Percentiles rank a stretch among this genome's conserved stretches.
phyloP scores from a whole-genome alignment of 1,140 invertebrate genomes.

The Drosophila bocqueti region DNA sequence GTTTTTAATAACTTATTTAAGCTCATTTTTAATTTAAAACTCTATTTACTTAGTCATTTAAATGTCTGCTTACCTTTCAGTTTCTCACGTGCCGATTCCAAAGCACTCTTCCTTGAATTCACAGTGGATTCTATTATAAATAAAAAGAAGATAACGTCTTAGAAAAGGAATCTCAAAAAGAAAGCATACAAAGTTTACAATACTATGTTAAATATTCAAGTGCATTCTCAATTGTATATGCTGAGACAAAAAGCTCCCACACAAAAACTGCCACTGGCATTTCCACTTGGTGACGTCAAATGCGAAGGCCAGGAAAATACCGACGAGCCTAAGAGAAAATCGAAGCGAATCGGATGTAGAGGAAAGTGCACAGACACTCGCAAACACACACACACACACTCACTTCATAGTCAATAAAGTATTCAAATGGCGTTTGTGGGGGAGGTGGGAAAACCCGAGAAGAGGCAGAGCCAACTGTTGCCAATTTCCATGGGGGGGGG shows the following conservation, averaged over 20 bases:
- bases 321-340: conserved; percentile 29
- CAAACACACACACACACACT: not conserved
- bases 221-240: conserved; percentile 45
- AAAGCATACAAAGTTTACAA: conserved; percentile 4
- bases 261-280: conserved; percentile 72
- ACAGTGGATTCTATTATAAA: conserved; percentile 69
- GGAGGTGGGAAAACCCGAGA: conserved; percentile 7
- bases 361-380: conserved; percentile 29
- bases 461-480: conserved; percentile 55
- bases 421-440: conserved; percentile 23
- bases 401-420: conserved; percentile 44
- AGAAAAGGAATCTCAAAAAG: no score
- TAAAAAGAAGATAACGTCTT: not conserved
- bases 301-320: conserved; percentile 49
- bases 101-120: conserved; percentile 73
- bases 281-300: conserved; percentile 75
- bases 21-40: not conserved
- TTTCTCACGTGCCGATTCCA: conserved; percentile 72
- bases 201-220: conserved; percentile 35
- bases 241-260: conserved; percentile 54
- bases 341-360: conserved; percentile 11
- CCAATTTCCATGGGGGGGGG: conserved; percentile 61
- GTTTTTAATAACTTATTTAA: not conserved
- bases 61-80: conserved; percentile 59
- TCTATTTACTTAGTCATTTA: not conserved